Conservation (phyloP, 2,888 invertebrate genomes). For the Gnatocerus cornutus region DNA sequence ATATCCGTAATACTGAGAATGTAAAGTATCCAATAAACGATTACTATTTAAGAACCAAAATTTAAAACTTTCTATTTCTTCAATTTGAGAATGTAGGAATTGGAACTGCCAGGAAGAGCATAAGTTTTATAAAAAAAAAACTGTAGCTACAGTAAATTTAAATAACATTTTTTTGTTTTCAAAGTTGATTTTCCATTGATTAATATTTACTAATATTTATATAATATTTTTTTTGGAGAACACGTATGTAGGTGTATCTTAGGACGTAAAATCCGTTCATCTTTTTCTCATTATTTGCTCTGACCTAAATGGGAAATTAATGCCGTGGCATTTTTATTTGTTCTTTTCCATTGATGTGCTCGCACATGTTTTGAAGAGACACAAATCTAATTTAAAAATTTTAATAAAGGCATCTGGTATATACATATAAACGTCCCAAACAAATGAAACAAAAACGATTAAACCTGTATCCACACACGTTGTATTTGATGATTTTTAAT, state of each 20-base stretch:
- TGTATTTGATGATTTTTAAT: slow-evolving; percentile 56
- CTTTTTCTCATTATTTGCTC: slow-evolving; percentile 9
- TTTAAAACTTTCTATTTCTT: too few relatives aligned
- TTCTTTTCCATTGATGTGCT: slow-evolving; percentile 27
- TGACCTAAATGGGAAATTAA: slow-evolving; percentile 12
- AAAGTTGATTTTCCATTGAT: too few relatives aligned
- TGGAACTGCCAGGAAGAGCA: too few relatives aligned
- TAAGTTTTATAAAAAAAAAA: too few relatives aligned
- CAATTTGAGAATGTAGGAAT: too few relatives aligned
- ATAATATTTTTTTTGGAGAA: neutral
- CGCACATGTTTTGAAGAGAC: slow-evolving; percentile 39
- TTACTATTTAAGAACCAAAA: too few relatives aligned
- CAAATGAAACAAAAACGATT: slow-evolving; percentile 53
- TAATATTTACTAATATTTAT: too few relatives aligned
- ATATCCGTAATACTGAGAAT: too few relatives aligned
- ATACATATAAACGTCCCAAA: slow-evolving; percentile 45
- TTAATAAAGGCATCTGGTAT: slow-evolving; percentile 44
- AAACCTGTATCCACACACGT: slow-evolving; percentile 52
- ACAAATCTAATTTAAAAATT: slow-evolving; percentile 47
- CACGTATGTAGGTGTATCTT: neutral
- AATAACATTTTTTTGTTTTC: too few relatives aligned
- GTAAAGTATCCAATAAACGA: too few relatives aligned
- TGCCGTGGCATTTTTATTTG: neutral
- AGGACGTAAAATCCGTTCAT: neutral
- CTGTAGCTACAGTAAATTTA: too few relatives aligned